Base-by-base conservation (phyloP, 2,113 vertebrate genomes). In the Phylloscopus trochiloides region DNA sequence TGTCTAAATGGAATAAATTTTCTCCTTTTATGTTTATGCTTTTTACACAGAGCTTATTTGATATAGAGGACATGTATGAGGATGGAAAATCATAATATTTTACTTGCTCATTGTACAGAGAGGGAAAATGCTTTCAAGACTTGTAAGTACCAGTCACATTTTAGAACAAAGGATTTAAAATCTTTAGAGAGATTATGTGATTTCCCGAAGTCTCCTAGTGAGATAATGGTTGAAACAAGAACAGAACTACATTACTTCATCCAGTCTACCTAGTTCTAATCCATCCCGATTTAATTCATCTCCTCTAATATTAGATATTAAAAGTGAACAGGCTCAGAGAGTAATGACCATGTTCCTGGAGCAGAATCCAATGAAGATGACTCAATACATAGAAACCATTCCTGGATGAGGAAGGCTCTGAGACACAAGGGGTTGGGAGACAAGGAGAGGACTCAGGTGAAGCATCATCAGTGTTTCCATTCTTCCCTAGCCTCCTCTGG, bases 221-320 rank as follows among this genome's bases (percentile, higher is more conserved):
- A 96, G 58, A 54, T 68, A 91, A 89, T 47, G 29, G 45, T 82
- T 94, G 75, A 90, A 95, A 84, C 40, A 79, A 82, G 70, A 96
- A 42, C n/a, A 75, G 65, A 90, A 61, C 36, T 74, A 16, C 12
- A 51, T 86, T 91, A 68, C 58, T 85, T 95, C 81, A 94, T 57
- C 34, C 62, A 50, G 18, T 61, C 54, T 42, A 57, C 31, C 29
- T 42, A 51, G 20, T 76, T 66, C 66, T 97, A 86, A 48, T n/a
- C 45, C 40, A 67, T 61, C 42, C 11, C 59, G 50, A 68, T 92
- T 91, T 79, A 92, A 73, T 45, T 86, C 15, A 77, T 71, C 59
- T 52, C 80, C 66, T 87, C 51, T 74, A 70, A 66, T 42, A 70
- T 42, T 43, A 50, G 29, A 74, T 70, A 62, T 28, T 62, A 58